Evolutionary conservation across 2,113 vertebrate species (phyloP), one percentile per base, ranked within the genome.

Genomic region (Dascyllus trimaculatus): DNA sequence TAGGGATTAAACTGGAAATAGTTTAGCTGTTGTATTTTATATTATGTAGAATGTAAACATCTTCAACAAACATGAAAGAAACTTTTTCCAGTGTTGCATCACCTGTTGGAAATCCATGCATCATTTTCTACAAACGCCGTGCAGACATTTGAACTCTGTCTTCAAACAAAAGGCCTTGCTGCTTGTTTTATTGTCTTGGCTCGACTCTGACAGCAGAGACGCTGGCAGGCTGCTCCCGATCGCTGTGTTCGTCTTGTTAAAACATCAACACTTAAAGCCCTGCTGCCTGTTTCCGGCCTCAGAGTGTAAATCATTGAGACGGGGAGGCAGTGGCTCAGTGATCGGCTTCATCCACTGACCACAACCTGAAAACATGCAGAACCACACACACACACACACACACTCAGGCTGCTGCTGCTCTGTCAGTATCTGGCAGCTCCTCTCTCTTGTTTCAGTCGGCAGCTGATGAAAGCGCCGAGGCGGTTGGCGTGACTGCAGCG

Each of bases 401-500:
- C 80, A 56, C 26, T 11, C 19, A 25, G 11, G 70, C 81, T 71
- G 78, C 35, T 68, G 62, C 71, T 52, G 67, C 78, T 90, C 89
- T 29, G 29, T 29, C 29, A 29, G 29, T 5, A 29, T 1, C 29
- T 6, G 6, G 29, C 29, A 29, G 29, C 29, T 29, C 29, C 29
- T 29, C 29, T 29, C 51, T 72, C 64, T 51, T 54, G 65, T 64
- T 2, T 58, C 56, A 3, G 0, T 22, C 53, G 40, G 1, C 0
- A 24, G 64, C 22, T 40, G 88, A 69, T 81, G 88, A 87, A 40
- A 85, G 29, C 73, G 1, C n/a, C 0, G 38, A 71, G 59, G 21
- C 25, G 14, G 69, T 59, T 71, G 71, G 22, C 46, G 56, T 71
- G 81, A 70, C 75, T 22, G 62, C 46, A 40, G 64, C 32, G 15